phyloP scores from a whole-genome alignment of 2,797 vertebrate genomes.

The Catamblyrhynchus diadema region DNA sequence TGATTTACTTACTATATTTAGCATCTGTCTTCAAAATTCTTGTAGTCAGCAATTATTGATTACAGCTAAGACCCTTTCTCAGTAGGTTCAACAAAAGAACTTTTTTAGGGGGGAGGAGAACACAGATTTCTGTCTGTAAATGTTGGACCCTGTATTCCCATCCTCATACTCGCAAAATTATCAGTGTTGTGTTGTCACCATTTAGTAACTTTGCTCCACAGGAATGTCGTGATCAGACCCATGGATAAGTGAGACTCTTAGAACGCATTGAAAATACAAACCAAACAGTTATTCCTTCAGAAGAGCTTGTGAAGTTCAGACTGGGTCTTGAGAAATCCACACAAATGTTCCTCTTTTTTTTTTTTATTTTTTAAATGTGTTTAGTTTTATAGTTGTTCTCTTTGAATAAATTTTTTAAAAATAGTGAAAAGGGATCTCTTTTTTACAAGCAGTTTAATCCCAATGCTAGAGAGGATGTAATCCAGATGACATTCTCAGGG shows the following conservation, averaged over 20 bases:
- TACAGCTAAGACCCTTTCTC: neutral
- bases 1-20: neutral
- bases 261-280: constrained; percentile 40
- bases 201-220: neutral
- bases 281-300: constrained; percentile 4
- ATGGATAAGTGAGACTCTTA: neutral
- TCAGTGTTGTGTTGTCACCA: neutral
- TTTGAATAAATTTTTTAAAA: neutral
- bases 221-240: neutral
- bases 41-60: neutral
- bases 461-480: constrained; percentile 38
- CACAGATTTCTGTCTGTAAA: neutral
- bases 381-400: constrained; percentile 16
- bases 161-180: neutral
- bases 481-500: constrained; percentile 72
- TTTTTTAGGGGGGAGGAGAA: neutral
- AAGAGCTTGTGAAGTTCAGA: constrained; percentile 46
- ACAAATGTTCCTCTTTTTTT: neutral
- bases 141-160: neutral
- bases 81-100: fast-evolving
- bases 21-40: neutral
- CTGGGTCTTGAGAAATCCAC: constrained; percentile 22
- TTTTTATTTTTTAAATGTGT: neutral
- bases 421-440: constrained; percentile 37
- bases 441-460: constrained; percentile 66